A percentile compares a stretch with the other conserved stretches of the same genome.
Conservation (phyloP, 2,797 vertebrate species). For the Neostethus bicornis region DNA sequence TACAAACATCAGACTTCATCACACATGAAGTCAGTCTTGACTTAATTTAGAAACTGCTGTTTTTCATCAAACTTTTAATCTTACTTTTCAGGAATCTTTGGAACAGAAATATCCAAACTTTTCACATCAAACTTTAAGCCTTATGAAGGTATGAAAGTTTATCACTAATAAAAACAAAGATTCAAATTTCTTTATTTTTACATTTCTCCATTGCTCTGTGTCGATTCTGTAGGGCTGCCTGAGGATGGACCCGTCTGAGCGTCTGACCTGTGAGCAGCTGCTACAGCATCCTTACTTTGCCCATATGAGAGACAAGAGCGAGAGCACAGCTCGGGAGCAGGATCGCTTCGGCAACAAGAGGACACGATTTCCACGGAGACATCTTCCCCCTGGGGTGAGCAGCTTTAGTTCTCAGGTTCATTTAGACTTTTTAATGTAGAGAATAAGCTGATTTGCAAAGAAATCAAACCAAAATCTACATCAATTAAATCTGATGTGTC, state of each 20-base stretch:
- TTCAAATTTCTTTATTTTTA: too few species aligned
- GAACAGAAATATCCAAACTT: slow-evolving; percentile 89
- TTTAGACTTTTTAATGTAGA: neutral
- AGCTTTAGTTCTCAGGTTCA: neutral
- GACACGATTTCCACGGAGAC: slow-evolving; percentile 78
- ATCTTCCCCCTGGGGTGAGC: slow-evolving; percentile 84
- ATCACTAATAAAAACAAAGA: neutral
- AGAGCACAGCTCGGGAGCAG: slow-evolving; percentile 71
- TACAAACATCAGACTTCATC: slow-evolving; percentile 25
- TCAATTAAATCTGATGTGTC: neutral
- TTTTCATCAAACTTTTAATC: neutral
- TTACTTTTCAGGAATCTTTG: slow-evolving; percentile 84
- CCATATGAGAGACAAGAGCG: slow-evolving; percentile 79
- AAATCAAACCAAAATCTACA: neutral
- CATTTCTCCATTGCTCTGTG: too few species aligned
- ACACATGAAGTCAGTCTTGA: neutral
- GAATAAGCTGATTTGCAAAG: neutral
- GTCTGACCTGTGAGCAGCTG: slow-evolving; percentile 89
- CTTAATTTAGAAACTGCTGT: neutral
- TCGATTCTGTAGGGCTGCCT: slow-evolving; percentile 83
- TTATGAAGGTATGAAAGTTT: slow-evolving; percentile 81
- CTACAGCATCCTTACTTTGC: slow-evolving; percentile 90
- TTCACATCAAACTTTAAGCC: slow-evolving; percentile 84
- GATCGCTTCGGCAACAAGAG: slow-evolving; percentile 77
- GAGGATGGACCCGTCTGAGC: slow-evolving; percentile 88